phyloP scores from a whole-genome alignment of 2,113 vertebrate species.

The Alethe diademata region DNA sequence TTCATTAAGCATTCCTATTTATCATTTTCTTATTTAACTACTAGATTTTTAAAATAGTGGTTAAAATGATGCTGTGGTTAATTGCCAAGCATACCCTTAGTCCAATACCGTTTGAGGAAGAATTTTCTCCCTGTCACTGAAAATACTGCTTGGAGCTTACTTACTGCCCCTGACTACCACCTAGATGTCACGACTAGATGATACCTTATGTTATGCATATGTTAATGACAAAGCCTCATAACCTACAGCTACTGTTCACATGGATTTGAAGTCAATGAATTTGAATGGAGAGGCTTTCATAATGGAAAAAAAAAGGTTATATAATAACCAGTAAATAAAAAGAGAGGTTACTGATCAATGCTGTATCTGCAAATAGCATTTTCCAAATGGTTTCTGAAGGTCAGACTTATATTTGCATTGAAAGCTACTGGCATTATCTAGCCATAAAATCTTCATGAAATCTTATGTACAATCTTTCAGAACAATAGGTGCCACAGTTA shows the following conservation, averaged over 20 bases:
- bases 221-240: neutral
- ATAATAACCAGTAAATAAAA: neutral
- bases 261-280: neutral
- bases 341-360: neutral
- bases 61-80: neutral
- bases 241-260: neutral
- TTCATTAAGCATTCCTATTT: neutral
- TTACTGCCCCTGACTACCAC: neutral
- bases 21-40: neutral
- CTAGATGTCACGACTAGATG: neutral
- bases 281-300: neutral
- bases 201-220: neutral
- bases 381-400: conserved; percentile 28
- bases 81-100: neutral
- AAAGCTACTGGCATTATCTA: neutral
- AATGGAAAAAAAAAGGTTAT: neutral
- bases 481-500: neutral
- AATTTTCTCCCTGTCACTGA: neutral
- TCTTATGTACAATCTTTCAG: neutral
- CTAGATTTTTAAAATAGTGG: neutral
- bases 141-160: neutral
- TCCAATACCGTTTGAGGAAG: neutral
- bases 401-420: neutral
- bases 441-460: neutral
- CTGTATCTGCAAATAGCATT: neutral